Evolutionary conservation across 2,797 vertebrate species (phyloP).

Genomic region (Protonibea diacanthus): DNA sequence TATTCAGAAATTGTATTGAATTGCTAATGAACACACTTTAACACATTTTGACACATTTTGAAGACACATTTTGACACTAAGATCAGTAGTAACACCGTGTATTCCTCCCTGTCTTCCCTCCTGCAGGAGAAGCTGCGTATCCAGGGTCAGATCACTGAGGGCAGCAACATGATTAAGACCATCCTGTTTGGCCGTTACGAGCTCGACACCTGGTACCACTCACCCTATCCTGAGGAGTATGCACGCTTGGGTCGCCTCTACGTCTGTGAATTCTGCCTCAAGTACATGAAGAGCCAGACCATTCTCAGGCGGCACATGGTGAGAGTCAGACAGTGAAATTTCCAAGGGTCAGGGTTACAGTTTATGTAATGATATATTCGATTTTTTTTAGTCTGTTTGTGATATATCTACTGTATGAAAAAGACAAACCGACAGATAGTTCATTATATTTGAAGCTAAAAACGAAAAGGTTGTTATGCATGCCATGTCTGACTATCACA

Average conservation of each 20-base stretch:
- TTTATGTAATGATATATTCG: too few species aligned
- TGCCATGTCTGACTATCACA: not conserved
- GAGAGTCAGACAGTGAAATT: constrained; percentile 26
- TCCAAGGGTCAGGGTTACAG: too few species aligned
- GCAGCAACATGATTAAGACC: constrained; percentile 98
- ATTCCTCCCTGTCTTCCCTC: not conserved
- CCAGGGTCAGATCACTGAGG: constrained; percentile 95
- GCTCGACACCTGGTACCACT: constrained; percentile 99
- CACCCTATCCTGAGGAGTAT: constrained; percentile 97
- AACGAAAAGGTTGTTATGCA: not conserved
- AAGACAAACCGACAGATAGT: too few species aligned
- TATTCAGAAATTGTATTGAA: too few species aligned
- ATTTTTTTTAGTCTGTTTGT: too few species aligned
- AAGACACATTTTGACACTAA: not conserved
- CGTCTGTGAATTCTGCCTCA: constrained; percentile 98
- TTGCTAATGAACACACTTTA: too few species aligned
- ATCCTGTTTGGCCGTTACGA: constrained; percentile 97
- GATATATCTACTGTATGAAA: too few species aligned
- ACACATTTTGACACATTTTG: too few species aligned
- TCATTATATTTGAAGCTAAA: too few species aligned
- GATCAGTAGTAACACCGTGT: not conserved
- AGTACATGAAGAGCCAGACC: constrained; percentile 99
- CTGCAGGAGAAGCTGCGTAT: constrained; percentile 96
- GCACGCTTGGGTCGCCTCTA: constrained; percentile 95
- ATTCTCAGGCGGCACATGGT: constrained; percentile 98